Percentiles rank a stretch among this genome's conserved stretches.
Evolutionary conservation across 2,888 invertebrate species (phyloP).

Genomic region (Vannuccia rotundouncinata): DNA sequence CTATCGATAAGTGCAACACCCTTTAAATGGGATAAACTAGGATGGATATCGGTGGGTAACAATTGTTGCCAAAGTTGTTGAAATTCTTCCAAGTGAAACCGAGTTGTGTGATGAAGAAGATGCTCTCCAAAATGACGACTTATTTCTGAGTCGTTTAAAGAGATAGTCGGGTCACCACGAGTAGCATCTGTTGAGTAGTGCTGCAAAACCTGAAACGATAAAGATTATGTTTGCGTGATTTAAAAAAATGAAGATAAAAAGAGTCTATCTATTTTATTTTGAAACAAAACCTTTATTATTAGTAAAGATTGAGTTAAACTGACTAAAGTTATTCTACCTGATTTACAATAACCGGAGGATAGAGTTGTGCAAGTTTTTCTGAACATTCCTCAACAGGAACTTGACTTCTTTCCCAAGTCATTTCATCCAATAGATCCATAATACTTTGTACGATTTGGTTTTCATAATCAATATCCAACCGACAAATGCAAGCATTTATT

Average conservation of each 20-base stretch:
- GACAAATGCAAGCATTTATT: not conserved
- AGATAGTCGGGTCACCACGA: not conserved
- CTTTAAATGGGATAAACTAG: not conserved
- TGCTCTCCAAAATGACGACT: constrained; percentile 18
- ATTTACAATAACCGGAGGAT: not conserved
- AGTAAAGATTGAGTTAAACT: not conserved
- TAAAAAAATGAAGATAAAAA: too few species aligned
- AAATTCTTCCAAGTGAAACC: constrained; percentile 13
- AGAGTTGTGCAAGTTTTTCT: not conserved
- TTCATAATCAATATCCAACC: constrained; percentile 13
- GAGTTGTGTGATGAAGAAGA: not conserved
- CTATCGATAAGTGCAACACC: constrained; percentile 1
- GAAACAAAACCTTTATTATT: too few species aligned
- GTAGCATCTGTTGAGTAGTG: not conserved
- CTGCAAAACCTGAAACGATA: not conserved
- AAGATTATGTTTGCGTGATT: not conserved
- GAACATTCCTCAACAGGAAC: not conserved
- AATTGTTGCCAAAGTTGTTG: not conserved
- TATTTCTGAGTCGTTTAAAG: not conserved
- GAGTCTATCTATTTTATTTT: too few species aligned
- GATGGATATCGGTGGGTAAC: not conserved
- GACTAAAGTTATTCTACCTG: not conserved
- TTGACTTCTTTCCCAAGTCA: not conserved
- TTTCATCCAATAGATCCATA: constrained; percentile 20
- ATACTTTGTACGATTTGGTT: constrained; percentile 15